Conservation (phyloP, 2,113 vertebrate genomes). For the Oriolus oriolus region DNA sequence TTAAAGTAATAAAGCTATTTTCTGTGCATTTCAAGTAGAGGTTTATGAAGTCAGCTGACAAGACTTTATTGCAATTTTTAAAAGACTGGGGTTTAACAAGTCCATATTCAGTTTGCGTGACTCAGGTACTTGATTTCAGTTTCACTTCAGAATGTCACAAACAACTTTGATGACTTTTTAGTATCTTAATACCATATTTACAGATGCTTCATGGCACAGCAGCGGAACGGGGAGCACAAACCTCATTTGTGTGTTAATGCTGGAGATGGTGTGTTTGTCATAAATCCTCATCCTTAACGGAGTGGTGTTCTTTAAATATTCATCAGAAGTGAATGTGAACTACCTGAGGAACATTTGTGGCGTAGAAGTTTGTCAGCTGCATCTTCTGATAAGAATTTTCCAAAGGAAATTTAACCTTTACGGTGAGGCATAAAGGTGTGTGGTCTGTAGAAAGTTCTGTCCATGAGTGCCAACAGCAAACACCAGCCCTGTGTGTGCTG, state of each 20-base stretch:
- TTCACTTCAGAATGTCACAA: conserved; percentile 10
- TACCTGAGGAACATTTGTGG: not conserved
- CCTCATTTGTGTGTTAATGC: not conserved
- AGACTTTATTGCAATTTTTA: not conserved
- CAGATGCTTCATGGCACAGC: not conserved
- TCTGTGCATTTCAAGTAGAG: not conserved
- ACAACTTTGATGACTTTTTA: not conserved
- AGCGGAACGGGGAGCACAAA: not conserved
- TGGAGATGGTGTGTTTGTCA: not conserved
- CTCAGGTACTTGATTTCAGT: conserved; percentile 23
- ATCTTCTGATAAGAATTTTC: not conserved
- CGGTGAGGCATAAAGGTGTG: not conserved
- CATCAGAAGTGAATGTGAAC: not conserved
- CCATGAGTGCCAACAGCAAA: not conserved
- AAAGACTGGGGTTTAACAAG: conserved; percentile 35
- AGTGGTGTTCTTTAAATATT: not conserved
- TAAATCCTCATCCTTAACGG: not conserved
- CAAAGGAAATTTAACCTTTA: not conserved
- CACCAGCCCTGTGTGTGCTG: not conserved
- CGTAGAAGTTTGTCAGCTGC: not conserved
- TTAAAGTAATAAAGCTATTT: not conserved
- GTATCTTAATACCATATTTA: not conserved
- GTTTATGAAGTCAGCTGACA: conserved; percentile 24
- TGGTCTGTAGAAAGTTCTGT: not conserved
- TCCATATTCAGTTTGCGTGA: not conserved